A percentile compares a stretch with the other conserved stretches of the same genome.
Conservation (phyloP, 2,797 vertebrate species). For the Odontamblyopus rebecca region DNA sequence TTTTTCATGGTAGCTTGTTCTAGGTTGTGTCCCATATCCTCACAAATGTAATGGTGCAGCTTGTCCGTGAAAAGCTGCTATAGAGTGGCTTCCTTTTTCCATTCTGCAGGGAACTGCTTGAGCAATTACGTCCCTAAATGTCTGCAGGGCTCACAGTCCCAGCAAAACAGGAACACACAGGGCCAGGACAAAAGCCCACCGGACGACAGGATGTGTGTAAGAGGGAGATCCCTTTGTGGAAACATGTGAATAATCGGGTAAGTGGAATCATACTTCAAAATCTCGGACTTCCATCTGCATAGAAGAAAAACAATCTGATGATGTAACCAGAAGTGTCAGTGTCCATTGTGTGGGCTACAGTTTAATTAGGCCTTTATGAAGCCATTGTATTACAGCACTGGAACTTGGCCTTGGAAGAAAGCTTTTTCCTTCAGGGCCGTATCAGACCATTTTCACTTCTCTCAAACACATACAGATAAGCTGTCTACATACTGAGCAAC, state of each 20-base stretch:
- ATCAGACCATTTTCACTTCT: not conserved
- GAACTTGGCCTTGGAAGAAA: slow-evolving; percentile 62
- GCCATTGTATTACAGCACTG: slow-evolving; percentile 58
- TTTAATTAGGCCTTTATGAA: slow-evolving; percentile 45
- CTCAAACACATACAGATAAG: not conserved
- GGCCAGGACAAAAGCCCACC: slow-evolving; percentile 52
- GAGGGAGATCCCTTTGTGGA: slow-evolving; percentile 44
- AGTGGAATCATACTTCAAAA: slow-evolving; percentile 49
- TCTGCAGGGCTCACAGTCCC: slow-evolving; percentile 47
- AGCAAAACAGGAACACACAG: slow-evolving; percentile 68
- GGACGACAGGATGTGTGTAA: slow-evolving; percentile 38
- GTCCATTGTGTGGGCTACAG: slow-evolving; percentile 56
- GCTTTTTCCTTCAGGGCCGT: slow-evolving; percentile 59
- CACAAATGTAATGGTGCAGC: slow-evolving; percentile 36
- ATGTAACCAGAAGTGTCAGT: slow-evolving; percentile 1
- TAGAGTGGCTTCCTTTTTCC: slow-evolving; percentile 54
- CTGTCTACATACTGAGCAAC: not conserved
- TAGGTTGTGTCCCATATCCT: slow-evolving; percentile 26
- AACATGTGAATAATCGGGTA: slow-evolving; percentile 39
- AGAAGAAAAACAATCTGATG: slow-evolving; percentile 56
- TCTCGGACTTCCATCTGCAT: slow-evolving; percentile 65
- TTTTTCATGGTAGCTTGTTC: slow-evolving; percentile 47
- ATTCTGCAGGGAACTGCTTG: slow-evolving; percentile 41
- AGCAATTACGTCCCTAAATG: slow-evolving; percentile 47
- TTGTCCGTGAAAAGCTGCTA: slow-evolving; percentile 49